Evolutionary conservation across 2,113 vertebrate species (phyloP).

Genomic region (Pelecanus crispus): DNA sequence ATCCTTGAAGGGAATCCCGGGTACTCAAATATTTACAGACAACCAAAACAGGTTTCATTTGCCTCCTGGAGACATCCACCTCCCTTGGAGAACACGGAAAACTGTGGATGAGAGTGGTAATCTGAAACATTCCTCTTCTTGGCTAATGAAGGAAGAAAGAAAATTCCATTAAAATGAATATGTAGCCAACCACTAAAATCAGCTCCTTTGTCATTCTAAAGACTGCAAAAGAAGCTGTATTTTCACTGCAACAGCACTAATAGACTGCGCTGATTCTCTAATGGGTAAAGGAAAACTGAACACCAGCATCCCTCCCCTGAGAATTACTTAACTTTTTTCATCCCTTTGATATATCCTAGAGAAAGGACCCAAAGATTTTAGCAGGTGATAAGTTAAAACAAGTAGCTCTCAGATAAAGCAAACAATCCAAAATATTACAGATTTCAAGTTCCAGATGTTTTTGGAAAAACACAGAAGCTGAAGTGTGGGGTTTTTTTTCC

Average conservation of each 20-base stretch:
- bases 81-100: neutral
- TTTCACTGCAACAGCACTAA: neutral
- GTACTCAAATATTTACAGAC: constrained; percentile 40
- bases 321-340: neutral
- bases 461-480: neutral
- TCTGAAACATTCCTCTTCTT: constrained; percentile 2
- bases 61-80: neutral
- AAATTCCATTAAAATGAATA: constrained; percentile 11
- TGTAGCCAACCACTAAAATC: neutral
- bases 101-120: neutral
- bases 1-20: neutral
- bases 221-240: neutral
- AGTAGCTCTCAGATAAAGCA: neutral
- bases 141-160: neutral
- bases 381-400: neutral
- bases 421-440: neutral
- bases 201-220: neutral
- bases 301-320: neutral
- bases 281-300: neutral
- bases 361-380: neutral
- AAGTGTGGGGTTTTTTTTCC: neutral
- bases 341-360: neutral
- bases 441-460: neutral
- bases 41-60: constrained; percentile 5
- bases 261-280: neutral